Base-by-base conservation (phyloP, 2,113 vertebrate genomes). In the Varanus salvator region DNA sequence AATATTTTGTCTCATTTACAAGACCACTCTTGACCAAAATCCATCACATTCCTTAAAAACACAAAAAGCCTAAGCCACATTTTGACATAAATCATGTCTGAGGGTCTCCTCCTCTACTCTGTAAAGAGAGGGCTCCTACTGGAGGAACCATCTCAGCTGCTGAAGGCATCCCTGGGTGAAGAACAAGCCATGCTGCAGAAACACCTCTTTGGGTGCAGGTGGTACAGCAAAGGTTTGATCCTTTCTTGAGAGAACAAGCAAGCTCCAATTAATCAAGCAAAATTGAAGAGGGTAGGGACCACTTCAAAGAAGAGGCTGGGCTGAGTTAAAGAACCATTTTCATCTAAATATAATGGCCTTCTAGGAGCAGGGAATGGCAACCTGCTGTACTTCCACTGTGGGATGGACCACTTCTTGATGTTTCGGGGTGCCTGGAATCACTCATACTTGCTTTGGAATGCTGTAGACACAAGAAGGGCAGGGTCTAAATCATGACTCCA, bases 401-500 rank as follows among this genome's bases (percentile, higher is more conserved):
- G 9, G 76, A 38, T 2, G 4, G 60, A 34, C 5, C 60, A 3
- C 44, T 25, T 66, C 44, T n/a, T 50, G 15, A 23, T 6, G 31
- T 38, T 48, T 48, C 38, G 23, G 29, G 75, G 44, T 29, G 27
- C 75, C 57, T 9, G 29, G 44, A 64, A 23, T 6, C 1, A 6
- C 14, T 52, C 2, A 4, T 1, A n/a, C 14, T 38, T 25, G 75
- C 60, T 80, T 50, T 17, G 3, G 38, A n/a, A 66, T 23, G 12
- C 1, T 52, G 38, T 44, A 29, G 23, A 1, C 8, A 19, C 60
- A 8, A 64, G 64, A 57, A 44, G 69, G 4, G 0, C n/a, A 44
- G 3, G 21, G 25, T 54, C 48, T 66, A 54, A 21, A 34, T 3
- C 8, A 12, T 4, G 14, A 76, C 1, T 1, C 8, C 0, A 68